phyloP scores from a whole-genome alignment of 2,797 vertebrate genomes.

The Poecilia gillii region DNA sequence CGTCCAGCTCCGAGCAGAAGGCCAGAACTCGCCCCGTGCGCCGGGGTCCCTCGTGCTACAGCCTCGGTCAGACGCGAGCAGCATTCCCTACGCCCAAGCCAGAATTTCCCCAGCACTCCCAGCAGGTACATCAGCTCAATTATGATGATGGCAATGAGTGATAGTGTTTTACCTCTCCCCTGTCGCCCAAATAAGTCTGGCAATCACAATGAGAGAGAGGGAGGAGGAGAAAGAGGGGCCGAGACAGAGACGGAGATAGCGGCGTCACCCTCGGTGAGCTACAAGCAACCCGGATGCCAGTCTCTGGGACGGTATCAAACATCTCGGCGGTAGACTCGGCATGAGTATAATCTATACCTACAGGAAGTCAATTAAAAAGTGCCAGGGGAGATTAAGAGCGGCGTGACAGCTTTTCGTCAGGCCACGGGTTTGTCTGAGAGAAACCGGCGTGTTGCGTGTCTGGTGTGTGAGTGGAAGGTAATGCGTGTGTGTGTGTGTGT shows the following conservation, averaged over 20 bases:
- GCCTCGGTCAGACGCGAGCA: constrained; percentile 67
- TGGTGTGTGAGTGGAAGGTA: constrained; percentile 57
- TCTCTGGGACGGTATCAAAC: constrained; percentile 80
- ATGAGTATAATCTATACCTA: constrained; percentile 91
- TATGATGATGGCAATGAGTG: constrained; percentile 79
- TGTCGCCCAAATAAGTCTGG: constrained; percentile 70
- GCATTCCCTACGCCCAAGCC: constrained; percentile 52
- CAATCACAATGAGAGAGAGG: constrained; percentile 62
- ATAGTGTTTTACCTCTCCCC: constrained; percentile 77
- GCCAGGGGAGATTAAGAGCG: constrained; percentile 93
- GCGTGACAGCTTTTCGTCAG: constrained; percentile 89
- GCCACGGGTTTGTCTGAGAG: constrained; percentile 80
- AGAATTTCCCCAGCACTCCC: constrained; percentile 68
- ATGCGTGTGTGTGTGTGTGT: constrained; percentile 44
- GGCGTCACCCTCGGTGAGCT: constrained; percentile 67
- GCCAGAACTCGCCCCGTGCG: constrained; percentile 40
- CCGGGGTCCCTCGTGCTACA: constrained; percentile 47
- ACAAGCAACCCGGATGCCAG: constrained; percentile 77
- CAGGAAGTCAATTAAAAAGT: constrained; percentile 95
- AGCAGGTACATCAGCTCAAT: constrained; percentile 79
- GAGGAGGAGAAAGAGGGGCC: constrained; percentile 25
- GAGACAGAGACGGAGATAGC: constrained; percentile 51
- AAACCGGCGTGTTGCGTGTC: constrained; percentile 45
- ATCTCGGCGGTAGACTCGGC: constrained; percentile 86
- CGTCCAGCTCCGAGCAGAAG: constrained; percentile 49